Base-by-base conservation (phyloP, 64 coral and sea anemone genomes). In the Hydrozoanthus tunicans region DNA sequence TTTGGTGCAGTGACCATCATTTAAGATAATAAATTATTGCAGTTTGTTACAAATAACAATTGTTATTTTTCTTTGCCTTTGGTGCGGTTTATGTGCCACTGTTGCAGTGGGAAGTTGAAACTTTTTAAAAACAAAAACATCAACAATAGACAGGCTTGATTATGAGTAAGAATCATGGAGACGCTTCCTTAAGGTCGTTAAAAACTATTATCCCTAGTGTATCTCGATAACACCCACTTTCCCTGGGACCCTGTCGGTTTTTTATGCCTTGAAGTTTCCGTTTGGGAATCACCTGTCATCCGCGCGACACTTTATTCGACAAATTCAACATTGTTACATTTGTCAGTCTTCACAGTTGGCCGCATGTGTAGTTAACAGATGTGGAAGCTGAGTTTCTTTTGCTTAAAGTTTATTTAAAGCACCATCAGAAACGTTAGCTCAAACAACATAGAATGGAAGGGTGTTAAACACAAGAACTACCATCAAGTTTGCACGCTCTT, bases 21-120 rank as follows among this genome's bases (percentile, higher is more conserved):
- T 75, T 74, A 88, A 32, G 56, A 74, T 73, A 88, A 88, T 88
- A 88, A 88, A 88, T 73, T 88, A 56, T 88, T 88, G 84, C 84
- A 75, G 17, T 60, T 74, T 88, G 84, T 88, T 59, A 74, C 84
- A 88, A 58, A 88, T 25, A 88, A 58, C 27, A 13, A 17, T 88
- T 73, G 66, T 86, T 75, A 51, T 74, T 57, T 24, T 57, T 74
- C 52, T 55, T 23, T 73, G 12, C 26, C 20, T 88, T 56, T 57
- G 23, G 54, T 74, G 69, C 24, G 84, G 69, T 32, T 59, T 70
- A 60, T 9, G 27, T 88, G 67, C 23, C 57, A 57, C 12, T 56
- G 54, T 73, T 58, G n/a, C 27, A 74, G 84, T 53, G 64, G 82
- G 70, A 65, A 17, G 64, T 58, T 58, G 8, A 32, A 15, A 70